Evolutionary conservation across 2,797 vertebrate genomes (phyloP).

Genomic region (Loris lydekkerianus): DNA sequence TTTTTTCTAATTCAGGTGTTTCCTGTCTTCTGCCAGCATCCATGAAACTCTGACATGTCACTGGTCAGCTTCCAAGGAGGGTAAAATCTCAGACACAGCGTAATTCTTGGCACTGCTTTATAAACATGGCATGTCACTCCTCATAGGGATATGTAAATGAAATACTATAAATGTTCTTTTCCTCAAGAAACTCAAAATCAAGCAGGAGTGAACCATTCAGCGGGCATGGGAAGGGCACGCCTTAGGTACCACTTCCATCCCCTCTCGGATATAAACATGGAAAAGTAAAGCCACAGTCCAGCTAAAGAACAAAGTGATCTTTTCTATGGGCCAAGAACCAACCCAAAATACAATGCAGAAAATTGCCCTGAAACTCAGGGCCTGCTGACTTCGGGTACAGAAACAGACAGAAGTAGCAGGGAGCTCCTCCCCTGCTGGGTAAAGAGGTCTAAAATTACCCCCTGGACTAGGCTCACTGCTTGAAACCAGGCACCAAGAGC

Average conservation of each 20-base stretch:
- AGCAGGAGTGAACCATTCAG: background rate
- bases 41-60: background rate
- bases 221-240: background rate
- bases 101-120: background rate
- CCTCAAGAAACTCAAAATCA: background rate
- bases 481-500: background rate
- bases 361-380: background rate
- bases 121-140: background rate
- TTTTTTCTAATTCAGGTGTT: background rate
- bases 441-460: background rate
- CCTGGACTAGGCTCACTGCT: background rate
- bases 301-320: background rate
- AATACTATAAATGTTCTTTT: background rate
- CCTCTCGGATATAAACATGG: too few species aligned
- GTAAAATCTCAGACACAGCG: background rate
- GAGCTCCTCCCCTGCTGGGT: background rate
- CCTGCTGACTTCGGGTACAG: background rate
- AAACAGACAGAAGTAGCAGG: background rate
- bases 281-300: background rate
- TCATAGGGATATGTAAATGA: background rate
- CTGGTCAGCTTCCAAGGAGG: background rate
- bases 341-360: background rate
- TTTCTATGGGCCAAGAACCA: background rate
- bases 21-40: background rate
- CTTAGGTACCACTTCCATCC: background rate